Evolutionary conservation across 2,797 vertebrate genomes (phyloP), one percentile per base, ranked within the genome.

Genomic region (Fistularia tabacaria): DNA sequence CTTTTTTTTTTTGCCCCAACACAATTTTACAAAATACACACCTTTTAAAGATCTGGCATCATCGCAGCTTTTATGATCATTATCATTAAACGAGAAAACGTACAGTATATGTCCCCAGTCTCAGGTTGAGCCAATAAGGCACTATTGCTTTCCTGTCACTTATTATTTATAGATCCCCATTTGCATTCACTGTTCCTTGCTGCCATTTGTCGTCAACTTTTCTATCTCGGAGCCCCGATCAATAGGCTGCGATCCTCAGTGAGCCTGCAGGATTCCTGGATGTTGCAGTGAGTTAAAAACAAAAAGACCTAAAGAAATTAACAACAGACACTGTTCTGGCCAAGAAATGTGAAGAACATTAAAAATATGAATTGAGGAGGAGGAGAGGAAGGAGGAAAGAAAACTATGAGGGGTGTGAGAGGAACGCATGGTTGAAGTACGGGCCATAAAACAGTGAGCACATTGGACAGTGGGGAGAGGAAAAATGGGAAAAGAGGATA

Each of bases 81-180:
- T 57, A 12, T 43, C 37, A 55, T 90, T 89, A 46, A 8, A 46
- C 90, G 85, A 87, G 89, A 87, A 92, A 94, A 90, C 79, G 89
- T 45, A 90, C 88, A 88, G 90, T 90, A 93, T 92, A 91, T 91
- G 90, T 90, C 90, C 84, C 90, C 87, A 90, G 87, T 90, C 90
- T 92, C 88, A 86, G 89, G 88, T 91, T 89, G 88, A 89, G 87
- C 60, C 90, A 92, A 90, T 92, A 86, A 93, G 90, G 90, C 90
- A 87, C 90, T 93, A 95, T 96, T 93, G 93, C 93, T 93, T 96
- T 94, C 88, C 94, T 94, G 93, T 96, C 93, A 93, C 90, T 92
- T 93, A 91, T 93, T 94, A 94, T 96, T 94, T 94, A 94, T 94
- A 93, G 92, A 92, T 92, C 60, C 92, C 90, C 88, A 94, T 95